These are phyloP conservation scores for Rallus limicola DNA, from an alignment of 2,113 vertebrate species.

Conservation along the genomic window DNA sequence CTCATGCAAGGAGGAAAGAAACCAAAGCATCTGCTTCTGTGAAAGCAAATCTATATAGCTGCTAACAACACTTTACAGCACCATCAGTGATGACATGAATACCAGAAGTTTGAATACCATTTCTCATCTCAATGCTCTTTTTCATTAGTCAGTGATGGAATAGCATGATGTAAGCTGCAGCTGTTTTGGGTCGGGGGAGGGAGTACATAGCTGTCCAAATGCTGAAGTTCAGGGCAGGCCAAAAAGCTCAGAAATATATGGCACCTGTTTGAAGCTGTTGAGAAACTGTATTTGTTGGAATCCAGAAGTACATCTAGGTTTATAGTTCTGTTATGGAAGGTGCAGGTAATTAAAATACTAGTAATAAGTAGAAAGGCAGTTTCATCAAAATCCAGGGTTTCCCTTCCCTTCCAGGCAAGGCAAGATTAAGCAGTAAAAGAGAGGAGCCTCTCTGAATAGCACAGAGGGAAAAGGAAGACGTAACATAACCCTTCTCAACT, in stretches of 20 bases:
- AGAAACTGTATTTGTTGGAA: background rate
- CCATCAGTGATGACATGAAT: background rate
- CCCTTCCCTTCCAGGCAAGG: background rate
- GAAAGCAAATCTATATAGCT: slow-evolving; percentile 27
- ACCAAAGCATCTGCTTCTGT: slow-evolving; percentile 42
- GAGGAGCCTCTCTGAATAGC: background rate
- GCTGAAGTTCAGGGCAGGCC: background rate
- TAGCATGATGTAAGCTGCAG: background rate
- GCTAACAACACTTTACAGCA: background rate
- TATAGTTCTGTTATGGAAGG: background rate
- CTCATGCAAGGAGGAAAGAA: background rate
- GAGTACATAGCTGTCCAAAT: background rate
- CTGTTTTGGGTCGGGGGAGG: background rate
- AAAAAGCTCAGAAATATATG: background rate
- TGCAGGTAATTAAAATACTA: background rate
- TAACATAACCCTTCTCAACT: background rate
- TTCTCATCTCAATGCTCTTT: background rate
- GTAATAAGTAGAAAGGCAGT: background rate
- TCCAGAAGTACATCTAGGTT: background rate
- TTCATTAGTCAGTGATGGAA: background rate
- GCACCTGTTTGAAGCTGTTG: background rate
- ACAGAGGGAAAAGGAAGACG: background rate
- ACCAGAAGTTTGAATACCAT: background rate
- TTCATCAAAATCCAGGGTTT: background rate
- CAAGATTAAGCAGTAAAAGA: background rate